Evolutionary conservation across 2,797 vertebrate genomes (phyloP).

Genomic region (Fundulus diaphanus): DNA sequence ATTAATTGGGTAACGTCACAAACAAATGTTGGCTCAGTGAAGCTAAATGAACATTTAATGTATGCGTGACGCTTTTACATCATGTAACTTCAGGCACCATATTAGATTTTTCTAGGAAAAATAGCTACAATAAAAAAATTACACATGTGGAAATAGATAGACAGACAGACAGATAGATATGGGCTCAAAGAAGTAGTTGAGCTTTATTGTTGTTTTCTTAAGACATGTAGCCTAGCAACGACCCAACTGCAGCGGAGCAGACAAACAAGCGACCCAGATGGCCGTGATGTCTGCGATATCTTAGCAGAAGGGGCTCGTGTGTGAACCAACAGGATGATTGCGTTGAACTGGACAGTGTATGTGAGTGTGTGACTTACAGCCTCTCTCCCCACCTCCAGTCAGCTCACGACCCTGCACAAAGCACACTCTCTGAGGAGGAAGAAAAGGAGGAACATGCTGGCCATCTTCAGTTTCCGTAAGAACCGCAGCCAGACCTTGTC

Average conservation of each 20-base stretch:
- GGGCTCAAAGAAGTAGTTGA: conserved; percentile 20
- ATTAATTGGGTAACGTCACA: not conserved
- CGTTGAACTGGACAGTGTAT: conserved; percentile 3
- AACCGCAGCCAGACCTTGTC: conserved; percentile 74
- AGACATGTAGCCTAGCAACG: conserved; percentile 68
- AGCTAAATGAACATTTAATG: not conserved
- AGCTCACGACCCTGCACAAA: conserved; percentile 81
- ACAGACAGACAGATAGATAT: no score
- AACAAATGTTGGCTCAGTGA: not conserved
- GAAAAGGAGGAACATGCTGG: conserved; percentile 80
- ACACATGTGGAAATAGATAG: no score
- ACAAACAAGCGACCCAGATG: conserved; percentile 27
- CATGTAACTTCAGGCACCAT: not conserved
- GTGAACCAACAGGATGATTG: conserved; percentile 3
- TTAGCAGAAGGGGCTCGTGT: conserved; percentile 24
- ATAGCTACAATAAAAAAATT: not conserved
- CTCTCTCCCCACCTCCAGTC: conserved; percentile 64
- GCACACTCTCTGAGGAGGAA: conserved; percentile 82
- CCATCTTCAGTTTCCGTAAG: conserved; percentile 82
- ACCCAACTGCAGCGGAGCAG: conserved; percentile 20
- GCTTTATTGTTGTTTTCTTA: conserved; percentile 47
- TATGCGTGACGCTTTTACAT: not conserved
- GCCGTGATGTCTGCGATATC: conserved; percentile 19
- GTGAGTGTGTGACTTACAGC: conserved; percentile 24
- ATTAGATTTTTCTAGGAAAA: not conserved